These are phyloP conservation scores for Sebastes kiyomatsui DNA, from an alignment of 2,797 vertebrate genomes.

Conservation along the genomic window DNA sequence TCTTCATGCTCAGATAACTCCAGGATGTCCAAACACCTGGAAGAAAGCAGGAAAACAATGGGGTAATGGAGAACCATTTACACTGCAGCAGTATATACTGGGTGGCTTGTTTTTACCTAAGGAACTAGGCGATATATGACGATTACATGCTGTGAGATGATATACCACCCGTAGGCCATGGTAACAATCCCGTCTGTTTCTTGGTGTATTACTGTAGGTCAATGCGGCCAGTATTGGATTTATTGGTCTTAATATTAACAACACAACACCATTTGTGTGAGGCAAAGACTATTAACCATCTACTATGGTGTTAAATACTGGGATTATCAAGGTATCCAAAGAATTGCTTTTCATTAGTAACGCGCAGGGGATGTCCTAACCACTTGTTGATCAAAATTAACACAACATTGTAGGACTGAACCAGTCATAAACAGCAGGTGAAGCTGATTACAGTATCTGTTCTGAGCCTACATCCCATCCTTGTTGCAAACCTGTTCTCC, in stretches of 20 bases:
- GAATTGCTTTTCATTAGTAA: background rate
- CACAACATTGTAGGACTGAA: background rate
- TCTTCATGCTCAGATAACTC: conserved; percentile 95
- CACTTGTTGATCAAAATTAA: background rate
- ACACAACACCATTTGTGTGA: background rate
- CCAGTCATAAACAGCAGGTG: background rate
- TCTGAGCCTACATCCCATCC: background rate
- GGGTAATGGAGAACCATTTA: background rate
- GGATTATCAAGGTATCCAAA: background rate
- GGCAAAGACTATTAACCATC: background rate
- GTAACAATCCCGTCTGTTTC: background rate
- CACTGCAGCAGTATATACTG: no score
- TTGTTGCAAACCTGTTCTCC: conserved; percentile 89
- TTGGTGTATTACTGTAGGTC: background rate
- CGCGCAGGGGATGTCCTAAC: background rate
- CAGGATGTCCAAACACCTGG: conserved; percentile 95
- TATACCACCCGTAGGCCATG: background rate
- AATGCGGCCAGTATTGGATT: background rate
- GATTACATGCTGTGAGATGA: background rate
- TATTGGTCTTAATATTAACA: background rate
- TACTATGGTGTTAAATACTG: background rate
- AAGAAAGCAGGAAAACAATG: background rate
- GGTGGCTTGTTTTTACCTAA: background rate
- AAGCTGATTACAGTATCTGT: background rate
- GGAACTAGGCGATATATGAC: background rate